A percentile compares a stretch with the other conserved stretches of the same genome.
Evolutionary conservation across 2,888 invertebrate genomes (phyloP).

Genomic region (Sminthurinus aureus): DNA sequence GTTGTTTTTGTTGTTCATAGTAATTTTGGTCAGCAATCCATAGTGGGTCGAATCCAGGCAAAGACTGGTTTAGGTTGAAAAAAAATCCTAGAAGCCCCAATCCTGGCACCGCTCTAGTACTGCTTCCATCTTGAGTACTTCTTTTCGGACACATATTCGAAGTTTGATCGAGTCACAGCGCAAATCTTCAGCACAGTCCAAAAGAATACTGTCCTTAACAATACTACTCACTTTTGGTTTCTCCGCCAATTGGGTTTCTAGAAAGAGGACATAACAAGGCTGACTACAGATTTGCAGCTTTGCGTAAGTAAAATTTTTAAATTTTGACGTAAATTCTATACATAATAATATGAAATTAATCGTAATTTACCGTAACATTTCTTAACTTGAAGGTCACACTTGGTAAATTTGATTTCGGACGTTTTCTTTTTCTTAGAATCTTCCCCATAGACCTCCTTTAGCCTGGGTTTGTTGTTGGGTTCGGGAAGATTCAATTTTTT

Average conservation of each 20-base stretch:
- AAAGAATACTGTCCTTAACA: neutral
- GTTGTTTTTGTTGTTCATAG: neutral
- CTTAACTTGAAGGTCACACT: slow-evolving; percentile 2
- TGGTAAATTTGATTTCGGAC: neutral
- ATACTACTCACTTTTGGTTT: neutral
- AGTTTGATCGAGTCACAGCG: neutral
- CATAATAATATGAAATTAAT: neutral
- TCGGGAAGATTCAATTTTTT: neutral
- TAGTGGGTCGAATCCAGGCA: neutral
- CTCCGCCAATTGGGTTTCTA: neutral
- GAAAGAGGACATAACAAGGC: neutral
- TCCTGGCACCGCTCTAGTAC: neutral
- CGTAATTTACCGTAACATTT: neutral
- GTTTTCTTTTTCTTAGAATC: neutral
- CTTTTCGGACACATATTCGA: slow-evolving; percentile 7
- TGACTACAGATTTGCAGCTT: too few species aligned
- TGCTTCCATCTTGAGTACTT: neutral
- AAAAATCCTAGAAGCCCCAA: neutral
- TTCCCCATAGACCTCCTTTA: neutral
- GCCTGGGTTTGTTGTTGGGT: neutral
- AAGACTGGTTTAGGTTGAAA: too few species aligned
- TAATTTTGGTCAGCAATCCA: neutral
- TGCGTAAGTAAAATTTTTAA: too few species aligned
- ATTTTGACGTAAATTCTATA: neutral
- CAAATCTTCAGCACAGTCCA: slow-evolving; percentile 5